phyloP scores from a whole-genome alignment of 2,113 vertebrate genomes.

The Percopsis transmontana region DNA sequence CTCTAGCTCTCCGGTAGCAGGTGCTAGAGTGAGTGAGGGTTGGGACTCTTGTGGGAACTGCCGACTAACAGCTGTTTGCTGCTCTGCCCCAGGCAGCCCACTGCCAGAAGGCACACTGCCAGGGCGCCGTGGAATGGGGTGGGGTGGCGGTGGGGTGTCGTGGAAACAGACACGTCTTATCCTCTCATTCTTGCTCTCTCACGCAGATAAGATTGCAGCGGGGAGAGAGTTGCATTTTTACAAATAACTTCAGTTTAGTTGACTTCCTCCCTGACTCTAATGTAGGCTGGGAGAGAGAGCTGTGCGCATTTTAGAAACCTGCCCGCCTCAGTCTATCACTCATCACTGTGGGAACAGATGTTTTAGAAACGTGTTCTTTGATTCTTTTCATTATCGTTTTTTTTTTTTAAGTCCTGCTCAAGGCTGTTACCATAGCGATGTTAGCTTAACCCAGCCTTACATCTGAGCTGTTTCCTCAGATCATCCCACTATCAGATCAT shows the following conservation, averaged over 20 bases:
- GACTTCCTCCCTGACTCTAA: no score
- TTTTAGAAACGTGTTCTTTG: no score
- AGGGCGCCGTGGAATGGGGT: no score
- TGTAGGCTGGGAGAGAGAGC: no score
- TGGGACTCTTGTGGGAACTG: conserved; percentile 67
- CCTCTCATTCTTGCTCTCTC: no score
- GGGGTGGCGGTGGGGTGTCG: no score
- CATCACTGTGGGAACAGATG: no score
- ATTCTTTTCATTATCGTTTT: background rate
- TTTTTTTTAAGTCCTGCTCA: background rate
- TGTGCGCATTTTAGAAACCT: no score
- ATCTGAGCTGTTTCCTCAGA: conserved; percentile 26
- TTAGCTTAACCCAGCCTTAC: conserved; percentile 18
- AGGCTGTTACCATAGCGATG: conserved; percentile 5
- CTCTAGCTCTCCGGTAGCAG: conserved; percentile 65
- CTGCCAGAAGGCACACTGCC: conserved; percentile 63
- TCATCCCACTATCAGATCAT: conserved; percentile 43
- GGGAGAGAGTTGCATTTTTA: background rate
- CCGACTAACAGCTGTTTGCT: conserved; percentile 72
- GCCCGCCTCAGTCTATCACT: no score
- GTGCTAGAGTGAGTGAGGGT: conserved; percentile 57
- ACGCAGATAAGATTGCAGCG: no score
- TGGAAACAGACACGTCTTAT: no score
- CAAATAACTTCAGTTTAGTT: no score
- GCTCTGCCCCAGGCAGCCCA: conserved; percentile 43